Evolutionary conservation across 2,888 invertebrate species (phyloP), one percentile per base, ranked within the genome.

Genomic region (Pyrrhosoma nymphula): DNA sequence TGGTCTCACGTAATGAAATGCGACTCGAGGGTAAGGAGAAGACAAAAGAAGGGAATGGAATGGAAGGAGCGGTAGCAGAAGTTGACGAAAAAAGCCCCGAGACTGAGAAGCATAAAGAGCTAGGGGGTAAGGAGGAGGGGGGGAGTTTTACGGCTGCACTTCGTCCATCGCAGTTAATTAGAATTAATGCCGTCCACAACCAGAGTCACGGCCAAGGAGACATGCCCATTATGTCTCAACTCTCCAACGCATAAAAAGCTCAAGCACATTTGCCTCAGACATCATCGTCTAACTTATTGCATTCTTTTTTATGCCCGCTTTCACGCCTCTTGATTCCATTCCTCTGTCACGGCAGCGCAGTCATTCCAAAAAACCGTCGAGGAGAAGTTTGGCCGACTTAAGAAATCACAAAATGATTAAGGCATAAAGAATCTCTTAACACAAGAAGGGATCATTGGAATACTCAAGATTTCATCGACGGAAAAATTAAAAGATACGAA

Each of bases 111-210:
- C 60, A 60, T 60, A 60, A 60, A 60, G 60, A 60, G 60, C 60
- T 60, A 2, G 10, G 16, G 2, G 47, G 47, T 4, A 30, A 91
- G 63, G 63, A 6, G 16, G 91, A 12, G 35, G 23, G 39, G 35
- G 47, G 14, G n/a, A 69, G 63, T 93, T 93, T 93, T 75, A 93
- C 69, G 75, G 75, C 75, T 93, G 47, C 69, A 63, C 47, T 93
- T 47, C n/a, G 93, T 69, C 60, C 69, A 63, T 63, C 60, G 69
- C 47, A 69, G 93, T 63, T 69, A 93, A 63, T 63, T 93, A 63
- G 93, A 93, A 63, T 93, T 93, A 93, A 93, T 91, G 56, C 55
- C 90, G 69, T 93, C 69, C 26, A 69, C 69, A 82, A 82, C 35
- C 82, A 35, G 30, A 16, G 35, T 35, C 82, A 35, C 82, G 82